Conservation (phyloP, 2,113 vertebrate species). For the Zingel zingel region DNA sequence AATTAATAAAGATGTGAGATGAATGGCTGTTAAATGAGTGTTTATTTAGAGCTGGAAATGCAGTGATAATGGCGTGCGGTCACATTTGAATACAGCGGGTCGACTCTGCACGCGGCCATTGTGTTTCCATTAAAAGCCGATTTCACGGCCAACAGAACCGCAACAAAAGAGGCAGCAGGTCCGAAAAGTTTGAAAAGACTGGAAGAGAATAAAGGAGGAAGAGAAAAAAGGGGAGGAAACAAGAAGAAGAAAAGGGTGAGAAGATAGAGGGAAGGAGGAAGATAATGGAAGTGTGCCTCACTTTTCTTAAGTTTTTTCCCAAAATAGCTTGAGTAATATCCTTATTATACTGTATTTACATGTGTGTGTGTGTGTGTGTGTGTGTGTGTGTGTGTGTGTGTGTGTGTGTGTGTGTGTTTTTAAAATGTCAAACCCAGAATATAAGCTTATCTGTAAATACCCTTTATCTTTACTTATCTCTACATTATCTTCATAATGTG, state of each 20-base stretch:
- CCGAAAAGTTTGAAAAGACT: constrained; percentile 69
- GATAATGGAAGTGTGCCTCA: constrained; percentile 24
- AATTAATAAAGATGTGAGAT: constrained; percentile 36
- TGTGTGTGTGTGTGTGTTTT: too few relatives aligned
- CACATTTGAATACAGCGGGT: constrained; percentile 80
- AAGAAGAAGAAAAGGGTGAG: not conserved
- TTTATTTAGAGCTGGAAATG: constrained; percentile 58
- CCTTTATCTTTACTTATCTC: too few relatives aligned
- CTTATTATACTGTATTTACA: not conserved
- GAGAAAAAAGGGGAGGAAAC: constrained; percentile 18
- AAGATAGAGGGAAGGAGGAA: constrained; percentile 1
- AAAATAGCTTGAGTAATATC: not conserved
- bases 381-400: constrained; percentile 12
- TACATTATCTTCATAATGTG: not conserved
- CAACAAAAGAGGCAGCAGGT: constrained; percentile 81
- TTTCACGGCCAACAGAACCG: constrained; percentile 74
- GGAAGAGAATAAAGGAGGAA: constrained; percentile 56
- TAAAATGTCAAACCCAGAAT: not conserved
- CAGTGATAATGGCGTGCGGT: constrained; percentile 45
- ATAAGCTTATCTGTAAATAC: not conserved
- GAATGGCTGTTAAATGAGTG: constrained; percentile 52
- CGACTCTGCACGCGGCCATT: constrained; percentile 72
- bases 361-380: constrained; percentile 1
- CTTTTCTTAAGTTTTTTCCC: not conserved
- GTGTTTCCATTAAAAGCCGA: constrained; percentile 70